phyloP scores from a whole-genome alignment of 1,140 invertebrate species.

The Portunus trituberculatus region DNA sequence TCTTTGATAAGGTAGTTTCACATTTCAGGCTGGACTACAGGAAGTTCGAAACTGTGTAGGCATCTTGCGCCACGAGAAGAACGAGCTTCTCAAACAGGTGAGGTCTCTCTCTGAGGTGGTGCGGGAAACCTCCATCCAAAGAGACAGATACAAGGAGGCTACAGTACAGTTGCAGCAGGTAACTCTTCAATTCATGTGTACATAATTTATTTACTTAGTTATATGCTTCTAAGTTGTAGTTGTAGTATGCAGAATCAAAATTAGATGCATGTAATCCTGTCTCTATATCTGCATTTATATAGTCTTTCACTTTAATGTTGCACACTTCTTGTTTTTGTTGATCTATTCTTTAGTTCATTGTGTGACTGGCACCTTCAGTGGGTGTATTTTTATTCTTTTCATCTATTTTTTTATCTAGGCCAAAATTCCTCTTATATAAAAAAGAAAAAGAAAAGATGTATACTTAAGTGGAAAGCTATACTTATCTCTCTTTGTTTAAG shows the following conservation, averaged over 20 bases:
- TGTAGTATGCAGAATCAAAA: too few relatives aligned
- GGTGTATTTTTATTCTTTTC: not conserved
- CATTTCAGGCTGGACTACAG: conserved; percentile 48
- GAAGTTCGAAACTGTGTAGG: conserved; percentile 51
- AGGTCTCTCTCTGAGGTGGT: conserved; percentile 28
- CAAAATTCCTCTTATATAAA: not conserved
- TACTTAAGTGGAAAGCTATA: too few relatives aligned
- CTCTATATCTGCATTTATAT: not conserved
- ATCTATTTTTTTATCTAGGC: too few relatives aligned
- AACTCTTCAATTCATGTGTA: not conserved
- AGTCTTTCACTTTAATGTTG: not conserved
- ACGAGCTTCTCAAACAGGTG: not conserved
- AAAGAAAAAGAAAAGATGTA: too few relatives aligned
- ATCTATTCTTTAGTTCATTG: too few relatives aligned
- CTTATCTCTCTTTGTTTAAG: too few relatives aligned
- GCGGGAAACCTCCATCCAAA: conserved; percentile 18
- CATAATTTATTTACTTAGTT: too few relatives aligned
- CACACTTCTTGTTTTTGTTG: too few relatives aligned
- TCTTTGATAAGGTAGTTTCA: too few relatives aligned
- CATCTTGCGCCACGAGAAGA: conserved; percentile 30
- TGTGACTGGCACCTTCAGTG: not conserved
- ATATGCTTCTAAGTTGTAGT: too few relatives aligned
- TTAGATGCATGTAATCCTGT: too few relatives aligned
- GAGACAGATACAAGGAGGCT: conserved; percentile 39
- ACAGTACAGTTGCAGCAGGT: conserved; percentile 41